These are phyloP conservation scores for Callorhinus ursinus DNA, from an alignment of 2,113 vertebrate species.

Conservation along the genomic window DNA sequence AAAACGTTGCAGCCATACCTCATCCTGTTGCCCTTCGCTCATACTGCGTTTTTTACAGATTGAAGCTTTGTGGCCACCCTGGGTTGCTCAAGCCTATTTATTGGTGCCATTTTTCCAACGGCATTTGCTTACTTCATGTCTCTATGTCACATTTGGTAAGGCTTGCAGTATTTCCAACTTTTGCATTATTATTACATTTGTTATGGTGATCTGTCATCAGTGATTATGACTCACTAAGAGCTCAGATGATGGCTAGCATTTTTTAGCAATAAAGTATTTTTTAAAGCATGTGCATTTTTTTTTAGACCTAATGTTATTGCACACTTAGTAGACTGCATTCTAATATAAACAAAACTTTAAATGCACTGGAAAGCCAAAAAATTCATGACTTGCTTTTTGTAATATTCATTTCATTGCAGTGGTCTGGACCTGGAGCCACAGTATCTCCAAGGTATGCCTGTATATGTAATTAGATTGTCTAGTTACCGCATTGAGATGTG, in stretches of 20 bases:
- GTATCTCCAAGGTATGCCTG: not conserved
- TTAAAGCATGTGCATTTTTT: not conserved
- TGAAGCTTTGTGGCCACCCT: not conserved
- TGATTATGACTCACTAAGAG: not conserved
- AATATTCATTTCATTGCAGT: not conserved
- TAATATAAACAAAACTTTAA: not conserved
- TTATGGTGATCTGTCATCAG: not conserved
- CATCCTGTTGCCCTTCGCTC: accelerated
- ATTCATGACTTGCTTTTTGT: not conserved
- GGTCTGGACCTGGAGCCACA: not conserved
- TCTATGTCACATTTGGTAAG: not conserved
- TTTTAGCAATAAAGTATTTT: not conserved
- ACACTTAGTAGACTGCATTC: not conserved
- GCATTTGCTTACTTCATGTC: not conserved
- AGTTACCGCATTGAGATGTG: accelerated
- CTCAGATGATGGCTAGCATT: not conserved
- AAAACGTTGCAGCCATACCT: not conserved
- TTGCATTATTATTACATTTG: not conserved
- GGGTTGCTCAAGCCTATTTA: not conserved
- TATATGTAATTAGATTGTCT: not conserved
- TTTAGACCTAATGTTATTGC: not conserved
- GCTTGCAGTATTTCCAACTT: not conserved
- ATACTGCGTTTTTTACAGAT: not conserved
- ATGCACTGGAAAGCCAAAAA: not conserved
- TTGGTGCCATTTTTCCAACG: not conserved